Evolutionary conservation across 2,797 vertebrate genomes (phyloP), one percentile per base, ranked within the genome.

Genomic region (Nothura maculosa): DNA sequence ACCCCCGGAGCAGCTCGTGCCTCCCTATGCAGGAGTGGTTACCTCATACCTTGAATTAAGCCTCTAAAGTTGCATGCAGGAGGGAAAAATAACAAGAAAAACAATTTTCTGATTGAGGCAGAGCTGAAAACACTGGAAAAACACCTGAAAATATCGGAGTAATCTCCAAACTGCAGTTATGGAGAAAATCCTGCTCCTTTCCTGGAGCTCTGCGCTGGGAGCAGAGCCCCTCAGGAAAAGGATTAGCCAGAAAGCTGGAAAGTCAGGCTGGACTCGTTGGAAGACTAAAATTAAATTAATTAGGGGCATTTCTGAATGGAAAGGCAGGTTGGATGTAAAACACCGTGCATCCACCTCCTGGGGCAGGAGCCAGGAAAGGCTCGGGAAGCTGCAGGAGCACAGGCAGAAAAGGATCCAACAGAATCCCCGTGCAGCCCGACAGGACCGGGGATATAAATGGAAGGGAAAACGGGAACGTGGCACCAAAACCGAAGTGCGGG

Each of bases 21-120:
- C 89, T 93, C 93, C 89, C 87, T 75, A 72, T 63, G 87, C 94
- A 92, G 86, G 14, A 8, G 48, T 47, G 81, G 57, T 93, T 63
- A 91, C 66, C 87, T 93, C 89, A 83, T 27, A 6, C 82, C 66
- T 48, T 19, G 83, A 92, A 84, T 54, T 75, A 64, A 94, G 58
- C 45, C 62, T 87, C 83, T 66, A 32, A 61, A 91, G 79, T 74
- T 52, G 54, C 18, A 12, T 61, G 57, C 57, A 22, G 8, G 48
- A 50, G 48, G 48, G 48, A 25, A 50, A 50, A 24, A 24, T 16
- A 81, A 80, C 76, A 68, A 18, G 63, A 90, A 94, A 89, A 89
- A 82, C 58, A 68, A 74, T 85, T 89, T 24, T 61, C 48, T 16
- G 81, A 92, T 62, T 9, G 68, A 8, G 20, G 77, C 12, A 43